Base-by-base conservation (phyloP, 1,140 invertebrate genomes). In the Drosophila kohkoa region DNA sequence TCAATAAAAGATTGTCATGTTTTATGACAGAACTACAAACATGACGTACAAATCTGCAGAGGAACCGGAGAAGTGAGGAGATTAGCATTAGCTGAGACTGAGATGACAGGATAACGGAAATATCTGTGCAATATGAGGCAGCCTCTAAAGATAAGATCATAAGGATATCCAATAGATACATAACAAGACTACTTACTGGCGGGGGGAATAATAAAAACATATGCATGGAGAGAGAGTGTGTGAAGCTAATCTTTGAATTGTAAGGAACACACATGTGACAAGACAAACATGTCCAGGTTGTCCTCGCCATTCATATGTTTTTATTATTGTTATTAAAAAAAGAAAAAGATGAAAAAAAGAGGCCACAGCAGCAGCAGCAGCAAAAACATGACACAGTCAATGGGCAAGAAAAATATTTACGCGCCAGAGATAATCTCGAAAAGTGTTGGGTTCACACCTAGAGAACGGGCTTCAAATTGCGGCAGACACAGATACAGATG, bases 391-490 rank as follows among this genome's bases (percentile, higher is more conserved):
- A 57, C 79, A 85, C 63, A 85, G 85, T 89, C 85, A 89, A 89
- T 90, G 81, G 79, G 78, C 78, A 91, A 85, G 78, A 70, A 88
- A 91, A 91, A 91, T 91, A 91, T 91, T 91, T 91, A 91, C 88
- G 79, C 88, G 88, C 88, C 89, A 75, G 75, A 91, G 88, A 91
- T 88, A 91, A 91, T 91, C 88, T 89, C 81, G 20, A 25, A 79
- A 77, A 76, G 81, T 79, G 85, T 86, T 86, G 71, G 75, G 78
- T 83, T 83, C 80, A 75, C 79, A 81, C 79, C 48, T 48, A 51
- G 30, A 55, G 62, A 80, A 82, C 58, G 75, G 70, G 74, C 77
- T 75, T 88, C 83, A 70, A 79, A 89, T 83, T 89, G 85, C 81
- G 49, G 58, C 45, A 63, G 76, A 67, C 54, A 62, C 57, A 67